phyloP scores from a whole-genome alignment of 2,888 invertebrate genomes.

The Parnassius apollo region DNA sequence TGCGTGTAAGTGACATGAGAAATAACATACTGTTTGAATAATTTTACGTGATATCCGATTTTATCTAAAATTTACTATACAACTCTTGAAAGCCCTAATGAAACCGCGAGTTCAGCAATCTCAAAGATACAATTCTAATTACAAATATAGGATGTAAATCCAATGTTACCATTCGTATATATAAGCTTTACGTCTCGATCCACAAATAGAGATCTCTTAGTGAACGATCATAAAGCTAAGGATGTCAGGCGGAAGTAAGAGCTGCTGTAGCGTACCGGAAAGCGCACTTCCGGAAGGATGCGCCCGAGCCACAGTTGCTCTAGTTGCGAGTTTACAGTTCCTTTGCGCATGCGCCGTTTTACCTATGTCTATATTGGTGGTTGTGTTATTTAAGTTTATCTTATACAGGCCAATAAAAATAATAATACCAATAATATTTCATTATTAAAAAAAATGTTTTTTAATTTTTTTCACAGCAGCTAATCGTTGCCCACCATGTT shows the following conservation, averaged over 20 bases:
- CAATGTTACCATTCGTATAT: conserved; percentile 1
- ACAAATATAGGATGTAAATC: neutral
- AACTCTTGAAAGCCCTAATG: too few species aligned
- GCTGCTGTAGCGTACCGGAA: conserved; percentile 61
- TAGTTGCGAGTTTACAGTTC: conserved; percentile 78
- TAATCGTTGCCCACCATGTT: too few species aligned
- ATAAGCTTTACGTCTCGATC: conserved; percentile 29
- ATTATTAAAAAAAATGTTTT: too few species aligned
- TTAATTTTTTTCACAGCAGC: too few species aligned
- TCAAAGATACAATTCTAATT: too few species aligned
- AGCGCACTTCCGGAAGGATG: conserved; percentile 70
- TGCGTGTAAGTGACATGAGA: too few species aligned
- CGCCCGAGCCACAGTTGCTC: conserved; percentile 58
- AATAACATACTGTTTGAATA: too few species aligned
- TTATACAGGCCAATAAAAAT: too few species aligned
- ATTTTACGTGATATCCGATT: too few species aligned
- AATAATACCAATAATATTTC: too few species aligned
- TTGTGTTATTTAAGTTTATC: neutral
- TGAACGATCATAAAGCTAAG: conserved; percentile 54
- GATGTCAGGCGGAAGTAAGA: conserved; percentile 61
- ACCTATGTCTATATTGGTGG: neutral
- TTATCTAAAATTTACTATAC: too few species aligned
- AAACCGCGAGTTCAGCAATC: too few species aligned
- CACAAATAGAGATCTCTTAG: conserved; percentile 58
- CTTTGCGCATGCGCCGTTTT: conserved; percentile 51